Conservation (phyloP, 2,113 vertebrate species). For the Melanerpes formicivorus region DNA sequence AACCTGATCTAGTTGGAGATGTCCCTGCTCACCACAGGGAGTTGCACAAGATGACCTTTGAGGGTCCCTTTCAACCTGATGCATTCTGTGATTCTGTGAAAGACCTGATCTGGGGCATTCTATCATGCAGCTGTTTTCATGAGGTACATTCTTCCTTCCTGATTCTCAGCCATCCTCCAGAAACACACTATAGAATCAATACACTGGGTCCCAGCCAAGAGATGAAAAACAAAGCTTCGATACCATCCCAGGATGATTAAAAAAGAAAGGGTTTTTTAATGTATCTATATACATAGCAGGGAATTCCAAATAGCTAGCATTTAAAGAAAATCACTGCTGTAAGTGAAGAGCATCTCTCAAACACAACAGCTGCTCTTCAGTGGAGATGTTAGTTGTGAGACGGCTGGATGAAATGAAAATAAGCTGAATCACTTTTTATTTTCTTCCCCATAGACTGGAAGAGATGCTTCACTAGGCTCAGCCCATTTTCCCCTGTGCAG, state of each 20-base stretch:
- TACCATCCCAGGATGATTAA: background rate
- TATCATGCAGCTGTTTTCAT: background rate
- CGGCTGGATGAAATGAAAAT: background rate
- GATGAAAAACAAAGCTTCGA: background rate
- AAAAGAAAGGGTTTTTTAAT: slow-evolving; percentile 16
- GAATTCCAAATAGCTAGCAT: background rate
- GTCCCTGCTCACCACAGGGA: no score
- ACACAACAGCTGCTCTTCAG: background rate
- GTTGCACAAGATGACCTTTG: no score
- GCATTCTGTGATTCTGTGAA: no score
- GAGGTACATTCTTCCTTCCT: background rate
- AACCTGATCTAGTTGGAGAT: no score
- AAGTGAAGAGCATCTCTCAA: background rate
- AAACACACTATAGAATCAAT: background rate
- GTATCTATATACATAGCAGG: background rate
- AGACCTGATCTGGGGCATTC: background rate
- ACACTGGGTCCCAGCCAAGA: fast-evolving
- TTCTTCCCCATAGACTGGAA: background rate
- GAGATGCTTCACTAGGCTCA: background rate
- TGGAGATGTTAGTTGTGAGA: background rate
- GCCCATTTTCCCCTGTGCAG: background rate
- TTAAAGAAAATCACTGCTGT: background rate
- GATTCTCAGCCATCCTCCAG: background rate
- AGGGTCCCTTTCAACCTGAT: no score
- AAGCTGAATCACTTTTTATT: slow-evolving; percentile 11